Evolutionary conservation across 2,113 vertebrate genomes (phyloP).

Genomic region (Neodontobutis hainanensis): DNA sequence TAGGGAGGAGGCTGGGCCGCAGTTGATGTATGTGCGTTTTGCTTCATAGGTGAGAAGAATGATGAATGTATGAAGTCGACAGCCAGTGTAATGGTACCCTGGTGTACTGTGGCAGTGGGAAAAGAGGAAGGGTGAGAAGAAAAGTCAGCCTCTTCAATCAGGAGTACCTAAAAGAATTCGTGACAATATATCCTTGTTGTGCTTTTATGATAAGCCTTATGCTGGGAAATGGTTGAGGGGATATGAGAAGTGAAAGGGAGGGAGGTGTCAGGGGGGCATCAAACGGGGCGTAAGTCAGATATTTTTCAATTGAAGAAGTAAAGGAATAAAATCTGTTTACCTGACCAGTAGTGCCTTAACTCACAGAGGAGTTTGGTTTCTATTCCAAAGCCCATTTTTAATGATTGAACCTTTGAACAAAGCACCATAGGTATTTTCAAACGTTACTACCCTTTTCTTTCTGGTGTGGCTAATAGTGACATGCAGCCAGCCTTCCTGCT

Average conservation of each 20-base stretch:
- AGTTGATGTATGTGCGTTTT: constrained; percentile 76
- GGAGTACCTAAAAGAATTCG: constrained; percentile 76
- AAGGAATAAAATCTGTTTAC: constrained; percentile 69
- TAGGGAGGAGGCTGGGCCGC: constrained; percentile 66
- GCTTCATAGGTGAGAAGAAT: constrained; percentile 73
- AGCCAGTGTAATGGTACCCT: constrained; percentile 67
- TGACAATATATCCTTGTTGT: constrained; percentile 80
- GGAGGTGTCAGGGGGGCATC: constrained; percentile 48
- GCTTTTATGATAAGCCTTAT: constrained; percentile 75
- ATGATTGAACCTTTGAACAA: constrained; percentile 48
- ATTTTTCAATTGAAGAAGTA: constrained; percentile 63
- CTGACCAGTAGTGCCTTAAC: constrained; percentile 70
- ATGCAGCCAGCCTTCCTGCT: constrained; percentile 17
- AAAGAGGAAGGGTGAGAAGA: constrained; percentile 64
- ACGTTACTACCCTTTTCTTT: constrained; percentile 28
- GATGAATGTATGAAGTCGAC: constrained; percentile 69
- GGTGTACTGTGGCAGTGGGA: constrained; percentile 62
- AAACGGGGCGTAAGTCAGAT: constrained; percentile 63
- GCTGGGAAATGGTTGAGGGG: constrained; percentile 37
- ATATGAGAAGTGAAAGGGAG: constrained; percentile 38
- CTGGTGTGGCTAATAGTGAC: constrained; percentile 20
- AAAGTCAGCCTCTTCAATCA: constrained; percentile 78
- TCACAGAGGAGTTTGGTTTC: constrained; percentile 50
- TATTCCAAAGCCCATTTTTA: constrained; percentile 36
- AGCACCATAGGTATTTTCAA: constrained; percentile 28